Evolutionary conservation across 1,140 invertebrate species (phyloP).

Genomic region (Ceratina australensis): DNA sequence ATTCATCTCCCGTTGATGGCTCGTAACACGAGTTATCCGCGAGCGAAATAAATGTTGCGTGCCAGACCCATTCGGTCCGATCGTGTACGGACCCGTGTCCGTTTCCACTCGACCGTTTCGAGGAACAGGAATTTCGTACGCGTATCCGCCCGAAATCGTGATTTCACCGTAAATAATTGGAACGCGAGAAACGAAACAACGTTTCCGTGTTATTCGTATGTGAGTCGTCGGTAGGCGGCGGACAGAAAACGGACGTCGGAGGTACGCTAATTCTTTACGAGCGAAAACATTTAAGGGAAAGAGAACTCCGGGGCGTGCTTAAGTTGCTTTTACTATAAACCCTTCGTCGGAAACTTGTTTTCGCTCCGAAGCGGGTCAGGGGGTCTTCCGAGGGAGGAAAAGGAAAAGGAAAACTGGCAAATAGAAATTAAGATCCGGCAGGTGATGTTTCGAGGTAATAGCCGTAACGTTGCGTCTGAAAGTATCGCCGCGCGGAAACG

Average conservation of each 20-base stretch:
- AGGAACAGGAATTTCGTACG: background rate
- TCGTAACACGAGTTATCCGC: background rate
- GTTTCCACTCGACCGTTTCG: conserved; percentile 11
- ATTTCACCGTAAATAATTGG: too few relatives aligned
- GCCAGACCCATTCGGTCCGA: conserved; percentile 21
- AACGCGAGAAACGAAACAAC: too few relatives aligned
- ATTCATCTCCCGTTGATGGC: background rate
- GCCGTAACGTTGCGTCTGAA: conserved; percentile 19
- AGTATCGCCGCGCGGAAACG: background rate
- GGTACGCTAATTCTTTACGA: background rate
- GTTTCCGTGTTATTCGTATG: too few relatives aligned
- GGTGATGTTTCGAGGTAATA: background rate
- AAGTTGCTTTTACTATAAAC: background rate
- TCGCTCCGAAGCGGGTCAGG: background rate
- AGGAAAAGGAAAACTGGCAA: conserved; percentile 4
- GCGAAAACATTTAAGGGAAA: background rate
- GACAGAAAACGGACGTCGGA: background rate
- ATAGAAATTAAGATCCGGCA: conserved; percentile 21
- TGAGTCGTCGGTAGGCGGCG: too few relatives aligned
- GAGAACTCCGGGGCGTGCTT: background rate
- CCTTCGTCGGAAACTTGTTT: background rate
- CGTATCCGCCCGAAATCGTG: too few relatives aligned
- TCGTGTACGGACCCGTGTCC: background rate
- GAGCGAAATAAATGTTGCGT: conserved; percentile 29
- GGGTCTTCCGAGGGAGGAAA: background rate